Conservation (phyloP, 2,888 invertebrate species). For the Anthoptus insignis region DNA sequence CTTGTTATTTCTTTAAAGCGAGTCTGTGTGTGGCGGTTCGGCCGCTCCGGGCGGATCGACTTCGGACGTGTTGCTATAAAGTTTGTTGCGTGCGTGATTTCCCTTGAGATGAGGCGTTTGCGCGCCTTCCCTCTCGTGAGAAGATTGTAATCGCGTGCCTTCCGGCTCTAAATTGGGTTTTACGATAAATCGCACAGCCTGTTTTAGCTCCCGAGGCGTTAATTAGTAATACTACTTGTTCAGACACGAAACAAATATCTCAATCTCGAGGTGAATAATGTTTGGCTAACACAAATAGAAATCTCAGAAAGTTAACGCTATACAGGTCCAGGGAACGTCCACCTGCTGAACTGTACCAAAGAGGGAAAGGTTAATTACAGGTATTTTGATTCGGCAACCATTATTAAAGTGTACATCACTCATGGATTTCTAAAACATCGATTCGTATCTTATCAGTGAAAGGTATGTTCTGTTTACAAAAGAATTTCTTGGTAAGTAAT, state of each 20-base stretch:
- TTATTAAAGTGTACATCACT: neutral
- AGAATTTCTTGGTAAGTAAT: too few relatives aligned
- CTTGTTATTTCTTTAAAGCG: conserved; percentile 75
- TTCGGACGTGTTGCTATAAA: conserved; percentile 86
- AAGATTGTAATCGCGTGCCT: conserved; percentile 87
- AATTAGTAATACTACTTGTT: conserved; percentile 76
- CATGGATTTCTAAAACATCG: conserved; percentile 21
- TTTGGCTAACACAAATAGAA: conserved; percentile 9
- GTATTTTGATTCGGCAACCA: neutral
- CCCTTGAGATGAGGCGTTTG: conserved; percentile 86
- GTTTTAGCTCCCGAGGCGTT: conserved; percentile 79
- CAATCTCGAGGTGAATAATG: conserved; percentile 48
- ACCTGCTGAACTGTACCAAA: too few relatives aligned
- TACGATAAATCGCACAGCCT: conserved; percentile 83
- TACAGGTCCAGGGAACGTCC: too few relatives aligned
- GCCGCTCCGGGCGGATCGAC: conserved; percentile 81
- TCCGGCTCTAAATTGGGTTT: conserved; percentile 85
- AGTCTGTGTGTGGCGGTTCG: conserved; percentile 77
- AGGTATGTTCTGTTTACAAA: too few relatives aligned
- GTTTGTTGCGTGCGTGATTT: conserved; percentile 87
- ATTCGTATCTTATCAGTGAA: conserved; percentile 8
- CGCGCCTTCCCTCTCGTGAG: conserved; percentile 86
- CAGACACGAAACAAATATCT: conserved; percentile 72
- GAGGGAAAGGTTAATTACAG: neutral
- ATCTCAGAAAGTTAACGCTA: neutral